These are phyloP conservation scores for Nothoprocta pentlandii DNA, from an alignment of 2,113 vertebrate genomes.

Conservation along the genomic window DNA sequence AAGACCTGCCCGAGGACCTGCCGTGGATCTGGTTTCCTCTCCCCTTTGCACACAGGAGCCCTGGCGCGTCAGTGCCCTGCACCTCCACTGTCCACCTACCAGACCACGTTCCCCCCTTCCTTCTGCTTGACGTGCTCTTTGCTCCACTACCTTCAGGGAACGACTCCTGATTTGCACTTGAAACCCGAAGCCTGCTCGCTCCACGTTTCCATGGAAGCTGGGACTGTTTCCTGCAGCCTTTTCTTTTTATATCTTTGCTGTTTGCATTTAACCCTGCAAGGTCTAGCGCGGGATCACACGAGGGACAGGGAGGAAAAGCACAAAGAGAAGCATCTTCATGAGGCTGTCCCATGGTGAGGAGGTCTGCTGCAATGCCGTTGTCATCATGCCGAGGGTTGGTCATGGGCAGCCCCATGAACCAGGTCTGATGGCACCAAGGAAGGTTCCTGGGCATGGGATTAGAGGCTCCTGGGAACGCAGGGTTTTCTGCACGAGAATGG, in stretches of 20 bases:
- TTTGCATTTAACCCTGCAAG: background rate
- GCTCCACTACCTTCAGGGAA: background rate
- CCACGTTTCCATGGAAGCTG: slow-evolving; percentile 15
- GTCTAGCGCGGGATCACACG: rapidly evolving
- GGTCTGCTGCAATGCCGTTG: rapidly evolving
- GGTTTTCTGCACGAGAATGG: rapidly evolving
- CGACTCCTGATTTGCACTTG: background rate
- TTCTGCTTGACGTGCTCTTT: rapidly evolving
- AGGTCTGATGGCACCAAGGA: background rate
- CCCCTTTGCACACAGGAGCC: too few species aligned
- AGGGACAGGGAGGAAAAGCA: background rate
- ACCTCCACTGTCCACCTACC: too few species aligned
- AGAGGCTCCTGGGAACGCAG: background rate
- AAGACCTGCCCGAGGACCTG: too few species aligned
- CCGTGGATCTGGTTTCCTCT: background rate
- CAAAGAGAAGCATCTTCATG: rapidly evolving
- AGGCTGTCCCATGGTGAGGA: background rate
- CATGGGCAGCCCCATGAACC: background rate
- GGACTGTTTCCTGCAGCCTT: background rate
- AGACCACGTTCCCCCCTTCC: background rate
- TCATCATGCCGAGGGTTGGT: background rate
- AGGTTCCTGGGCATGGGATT: background rate
- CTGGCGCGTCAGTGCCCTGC: too few species aligned
- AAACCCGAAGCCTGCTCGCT: rapidly evolving
- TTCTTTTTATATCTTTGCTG: background rate